Evolutionary conservation across 1,140 invertebrate species (phyloP), one percentile per base, ranked within the genome.

Genomic region (Phymorhynchus buccinoides): DNA sequence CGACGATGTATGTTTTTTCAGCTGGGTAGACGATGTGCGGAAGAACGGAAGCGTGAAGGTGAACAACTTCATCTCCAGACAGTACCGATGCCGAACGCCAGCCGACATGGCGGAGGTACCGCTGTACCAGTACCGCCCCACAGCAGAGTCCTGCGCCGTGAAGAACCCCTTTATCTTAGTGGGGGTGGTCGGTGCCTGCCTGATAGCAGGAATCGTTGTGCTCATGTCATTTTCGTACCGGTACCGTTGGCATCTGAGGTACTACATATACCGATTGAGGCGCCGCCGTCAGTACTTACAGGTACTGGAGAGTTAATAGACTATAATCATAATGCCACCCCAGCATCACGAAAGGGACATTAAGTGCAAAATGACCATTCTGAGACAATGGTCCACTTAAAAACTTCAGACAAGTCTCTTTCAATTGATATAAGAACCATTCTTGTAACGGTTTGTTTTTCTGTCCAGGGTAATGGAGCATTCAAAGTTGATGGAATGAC

Each of bases 1-100:
- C 41, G n/a, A n/a, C n/a, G n/a, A n/a, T 41, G 14, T 44, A 18
- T 75, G 35, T 75, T 3, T 75, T 4, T 62, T 16, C 56, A 83
- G 81, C 35, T 83, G 81, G 81, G 7, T 83, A 41, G 66, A 83
- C n/a, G 41, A 35, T 27, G 81, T 83, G 62, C 18, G 9, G 22
- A n/a, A 62, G n/a, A 73, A 73, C 66, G 68, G 41, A 52, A 71
- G 32, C 27, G 62, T 83, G 37, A 39, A 42, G 27, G n/a, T 83
- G 3, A 30, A 44, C 56, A n/a, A 32, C 62, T 83, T 39, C 56
- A 18, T 4, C 3, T 30, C 56, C 16, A 22, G 42, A 7, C 81
- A 83, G 81, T 83, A 83, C 66, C 81, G 81, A 37, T 83, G 81
- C 62, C 14, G n/a, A 27, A 71, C 81, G 4, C 81, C 81, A 7